Evolutionary conservation across 2,888 invertebrate species (phyloP).

Genomic region (Parthenolecanium corni): DNA sequence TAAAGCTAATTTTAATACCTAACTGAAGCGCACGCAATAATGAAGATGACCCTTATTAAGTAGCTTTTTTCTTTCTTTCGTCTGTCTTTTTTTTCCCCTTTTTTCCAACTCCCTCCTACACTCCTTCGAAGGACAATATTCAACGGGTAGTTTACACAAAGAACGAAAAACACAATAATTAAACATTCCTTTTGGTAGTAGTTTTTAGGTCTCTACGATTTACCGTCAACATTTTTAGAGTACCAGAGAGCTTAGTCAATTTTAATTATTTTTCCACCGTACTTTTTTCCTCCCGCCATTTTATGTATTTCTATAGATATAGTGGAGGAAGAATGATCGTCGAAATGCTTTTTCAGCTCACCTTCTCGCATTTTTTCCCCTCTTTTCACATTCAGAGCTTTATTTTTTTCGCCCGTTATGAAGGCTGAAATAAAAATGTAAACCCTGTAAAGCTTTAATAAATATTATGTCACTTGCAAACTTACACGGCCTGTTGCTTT

Average conservation of each 20-base stretch:
- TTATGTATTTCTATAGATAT: too few species aligned
- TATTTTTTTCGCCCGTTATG: not conserved
- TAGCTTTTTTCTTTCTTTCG: too few species aligned
- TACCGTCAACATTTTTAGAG: constrained; percentile 20
- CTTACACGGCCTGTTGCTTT: constrained; percentile 20
- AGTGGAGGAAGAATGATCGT: not conserved
- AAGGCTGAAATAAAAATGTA: constrained; percentile 11
- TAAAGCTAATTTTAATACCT: constrained; percentile 24
- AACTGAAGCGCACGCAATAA: constrained; percentile 16
- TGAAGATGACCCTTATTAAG: constrained; percentile 23
- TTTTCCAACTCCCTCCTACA: not conserved
- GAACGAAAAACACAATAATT: constrained; percentile 19
- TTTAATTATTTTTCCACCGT: constrained; percentile 15
- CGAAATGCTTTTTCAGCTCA: not conserved
- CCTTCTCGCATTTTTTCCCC: not conserved
- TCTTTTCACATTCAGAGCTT: too few species aligned
- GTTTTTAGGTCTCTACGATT: constrained; percentile 22
- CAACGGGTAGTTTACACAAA: constrained; percentile 23
- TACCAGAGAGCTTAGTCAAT: constrained; percentile 18
- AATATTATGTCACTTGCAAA: constrained; percentile 22
- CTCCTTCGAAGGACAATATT: constrained; percentile 13
- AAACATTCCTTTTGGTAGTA: constrained; percentile 23
- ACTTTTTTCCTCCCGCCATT: not conserved
- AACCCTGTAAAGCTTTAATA: constrained; percentile 13
- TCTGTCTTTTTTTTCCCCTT: constrained; percentile 6